These are phyloP conservation scores for Ectemnius continuus DNA, from an alignment of 2,888 invertebrate genomes.

Conservation along the genomic window DNA sequence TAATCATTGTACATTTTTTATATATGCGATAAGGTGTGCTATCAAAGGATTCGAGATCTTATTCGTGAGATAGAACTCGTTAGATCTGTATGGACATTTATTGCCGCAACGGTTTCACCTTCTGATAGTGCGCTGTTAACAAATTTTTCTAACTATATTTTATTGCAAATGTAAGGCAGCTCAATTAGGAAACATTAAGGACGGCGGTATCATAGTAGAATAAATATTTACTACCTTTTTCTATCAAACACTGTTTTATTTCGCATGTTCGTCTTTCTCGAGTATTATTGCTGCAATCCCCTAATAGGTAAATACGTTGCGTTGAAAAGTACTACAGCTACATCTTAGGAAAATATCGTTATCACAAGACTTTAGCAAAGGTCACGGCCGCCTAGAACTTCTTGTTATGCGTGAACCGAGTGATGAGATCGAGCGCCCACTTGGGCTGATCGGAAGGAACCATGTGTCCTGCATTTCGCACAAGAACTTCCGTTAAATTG, in stretches of 20 bases:
- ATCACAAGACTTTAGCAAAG: conserved; percentile 27
- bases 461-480: conserved; percentile 79
- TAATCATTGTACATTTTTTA: no score
- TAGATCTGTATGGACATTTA: no score
- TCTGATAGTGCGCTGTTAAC: no score
- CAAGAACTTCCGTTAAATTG: conserved; percentile 76
- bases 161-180: not conserved
- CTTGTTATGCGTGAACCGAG: conserved; percentile 73
- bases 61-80: no score
- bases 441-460: conserved; percentile 79
- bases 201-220: conserved; percentile 27
- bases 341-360: conserved; percentile 6
- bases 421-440: conserved; percentile 78
- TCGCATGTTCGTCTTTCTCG: not conserved
- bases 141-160: conserved; percentile 1
- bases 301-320: no score
- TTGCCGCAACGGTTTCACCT: no score
- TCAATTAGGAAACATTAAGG: conserved; percentile 29
- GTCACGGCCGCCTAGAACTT: conserved; percentile 55
- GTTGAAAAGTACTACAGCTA: not conserved
- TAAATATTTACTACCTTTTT: conserved; percentile 48
- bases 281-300: not conserved
- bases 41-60: no score
- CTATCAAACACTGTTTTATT: conserved; percentile 26
- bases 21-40: no score